phyloP scores from a whole-genome alignment of 2,113 vertebrate genomes.

The Odocoileus hemionus region DNA sequence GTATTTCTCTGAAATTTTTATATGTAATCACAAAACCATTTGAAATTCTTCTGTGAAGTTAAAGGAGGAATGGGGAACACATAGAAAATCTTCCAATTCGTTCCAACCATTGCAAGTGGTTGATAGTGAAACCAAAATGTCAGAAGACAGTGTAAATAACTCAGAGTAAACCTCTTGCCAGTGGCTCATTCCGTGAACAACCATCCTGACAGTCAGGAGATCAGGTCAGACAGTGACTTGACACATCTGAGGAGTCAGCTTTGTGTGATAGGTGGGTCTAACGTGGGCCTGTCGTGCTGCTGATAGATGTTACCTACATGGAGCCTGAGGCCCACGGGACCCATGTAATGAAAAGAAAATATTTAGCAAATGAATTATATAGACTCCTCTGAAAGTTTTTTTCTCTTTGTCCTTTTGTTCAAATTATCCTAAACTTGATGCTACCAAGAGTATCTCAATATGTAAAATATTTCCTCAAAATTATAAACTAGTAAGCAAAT shows the following conservation, averaged over 20 bases:
- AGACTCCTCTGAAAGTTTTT: background rate
- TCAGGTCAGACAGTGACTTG: background rate
- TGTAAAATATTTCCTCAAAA: background rate
- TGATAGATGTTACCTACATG: background rate
- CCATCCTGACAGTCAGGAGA: background rate
- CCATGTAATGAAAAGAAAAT: background rate
- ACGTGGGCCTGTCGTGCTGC: background rate
- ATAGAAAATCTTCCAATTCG: background rate
- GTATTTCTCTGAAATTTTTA: background rate
- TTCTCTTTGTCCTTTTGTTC: background rate
- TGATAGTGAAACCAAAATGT: background rate
- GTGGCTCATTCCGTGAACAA: accelerated
- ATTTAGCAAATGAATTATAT: background rate
- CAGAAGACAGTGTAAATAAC: background rate
- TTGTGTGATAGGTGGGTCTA: background rate
- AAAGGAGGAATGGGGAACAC: background rate
- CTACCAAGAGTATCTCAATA: background rate
- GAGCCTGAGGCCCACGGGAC: background rate
- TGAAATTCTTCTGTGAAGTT: background rate
- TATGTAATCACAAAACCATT: background rate
- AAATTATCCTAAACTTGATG: background rate
- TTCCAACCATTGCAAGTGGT: background rate
- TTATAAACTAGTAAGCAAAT: background rate
- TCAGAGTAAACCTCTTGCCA: background rate
- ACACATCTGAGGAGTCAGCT: background rate